Percentiles rank a stretch among this genome's conserved stretches.
phyloP scores from a whole-genome alignment of 2,888 invertebrate species.

The Scrobipalpa atriplicella region DNA sequence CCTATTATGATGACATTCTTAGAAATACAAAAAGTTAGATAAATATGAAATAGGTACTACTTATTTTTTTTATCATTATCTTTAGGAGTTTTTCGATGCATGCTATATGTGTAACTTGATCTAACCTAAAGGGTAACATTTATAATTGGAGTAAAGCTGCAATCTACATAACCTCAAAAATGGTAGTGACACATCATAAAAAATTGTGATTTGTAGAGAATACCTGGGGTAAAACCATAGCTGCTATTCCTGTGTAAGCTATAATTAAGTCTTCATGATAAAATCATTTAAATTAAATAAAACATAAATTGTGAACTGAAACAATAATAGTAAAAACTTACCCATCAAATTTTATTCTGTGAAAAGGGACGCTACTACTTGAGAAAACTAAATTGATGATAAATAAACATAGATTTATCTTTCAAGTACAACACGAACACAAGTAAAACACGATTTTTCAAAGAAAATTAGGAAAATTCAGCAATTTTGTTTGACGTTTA shows the following conservation, averaged over 20 bases:
- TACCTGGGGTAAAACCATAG: conserved; percentile 66
- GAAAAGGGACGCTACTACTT: background rate
- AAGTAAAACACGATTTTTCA: background rate
- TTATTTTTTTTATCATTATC: too few species aligned
- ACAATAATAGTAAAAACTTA: background rate
- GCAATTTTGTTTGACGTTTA: background rate
- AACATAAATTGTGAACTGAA: background rate
- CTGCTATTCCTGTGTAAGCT: conserved; percentile 64
- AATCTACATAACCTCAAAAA: conserved; percentile 52
- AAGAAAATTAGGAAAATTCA: background rate
- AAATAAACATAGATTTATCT: background rate
- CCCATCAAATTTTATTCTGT: background rate
- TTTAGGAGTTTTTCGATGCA: too few species aligned
- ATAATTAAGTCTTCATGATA: conserved; percentile 39
- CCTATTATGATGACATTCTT: too few species aligned
- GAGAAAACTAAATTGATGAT: background rate
- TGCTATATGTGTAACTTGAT: background rate
- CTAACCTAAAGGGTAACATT: background rate
- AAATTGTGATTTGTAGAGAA: conserved; percentile 38
- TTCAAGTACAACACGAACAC: background rate
- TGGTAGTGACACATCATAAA: conserved; percentile 45
- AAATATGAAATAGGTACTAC: too few species aligned
- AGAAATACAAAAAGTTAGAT: too few species aligned
- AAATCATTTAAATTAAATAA: background rate
- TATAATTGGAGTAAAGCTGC: background rate